Percentiles rank a stretch among this genome's conserved stretches.
These are phyloP conservation scores for Acanthopagrus latus DNA, from an alignment of 2,797 vertebrate genomes.

Conservation along the genomic window DNA sequence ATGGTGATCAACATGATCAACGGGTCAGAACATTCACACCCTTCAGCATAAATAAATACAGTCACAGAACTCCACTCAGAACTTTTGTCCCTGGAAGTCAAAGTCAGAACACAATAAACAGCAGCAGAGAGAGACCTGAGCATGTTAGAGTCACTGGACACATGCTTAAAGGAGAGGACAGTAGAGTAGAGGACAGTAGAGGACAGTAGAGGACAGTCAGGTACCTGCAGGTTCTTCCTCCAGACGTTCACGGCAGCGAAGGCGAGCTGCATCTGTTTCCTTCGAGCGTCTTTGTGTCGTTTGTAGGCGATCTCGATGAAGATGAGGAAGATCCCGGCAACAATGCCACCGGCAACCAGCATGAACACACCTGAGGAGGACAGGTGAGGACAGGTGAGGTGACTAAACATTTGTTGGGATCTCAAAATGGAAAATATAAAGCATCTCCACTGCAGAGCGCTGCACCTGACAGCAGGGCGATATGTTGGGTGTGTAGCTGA, in stretches of 20 bases:
- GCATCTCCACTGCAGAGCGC: too few species aligned
- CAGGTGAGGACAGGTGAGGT: slow-evolving; percentile 1
- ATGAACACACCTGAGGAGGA: slow-evolving; percentile 93
- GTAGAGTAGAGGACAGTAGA: too few species aligned
- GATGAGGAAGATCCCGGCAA: slow-evolving; percentile 98
- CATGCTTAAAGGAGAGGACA: not conserved
- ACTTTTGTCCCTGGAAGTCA: not conserved
- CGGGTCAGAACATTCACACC: not conserved
- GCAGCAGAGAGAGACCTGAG: not conserved
- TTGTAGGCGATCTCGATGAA: slow-evolving; percentile 99
- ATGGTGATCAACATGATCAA: not conserved
- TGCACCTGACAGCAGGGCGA: too few species aligned
- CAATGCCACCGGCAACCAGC: slow-evolving; percentile 98
- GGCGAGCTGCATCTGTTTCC: slow-evolving; percentile 99
- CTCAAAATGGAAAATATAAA: too few species aligned
- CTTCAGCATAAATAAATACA: not conserved
- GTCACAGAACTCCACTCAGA: not conserved
- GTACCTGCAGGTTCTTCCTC: slow-evolving; percentile 99
- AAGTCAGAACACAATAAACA: not conserved
- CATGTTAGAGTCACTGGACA: not conserved
- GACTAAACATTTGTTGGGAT: too few species aligned
- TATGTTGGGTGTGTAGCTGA: not conserved
- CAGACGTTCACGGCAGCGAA: slow-evolving; percentile 98
- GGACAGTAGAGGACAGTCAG: not conserved
- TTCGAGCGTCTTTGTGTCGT: slow-evolving; percentile 96